Percentiles rank a stretch among this genome's conserved stretches.
Evolutionary conservation across 2,888 invertebrate species (phyloP).

Genomic region (Philopedon plagiatum): DNA sequence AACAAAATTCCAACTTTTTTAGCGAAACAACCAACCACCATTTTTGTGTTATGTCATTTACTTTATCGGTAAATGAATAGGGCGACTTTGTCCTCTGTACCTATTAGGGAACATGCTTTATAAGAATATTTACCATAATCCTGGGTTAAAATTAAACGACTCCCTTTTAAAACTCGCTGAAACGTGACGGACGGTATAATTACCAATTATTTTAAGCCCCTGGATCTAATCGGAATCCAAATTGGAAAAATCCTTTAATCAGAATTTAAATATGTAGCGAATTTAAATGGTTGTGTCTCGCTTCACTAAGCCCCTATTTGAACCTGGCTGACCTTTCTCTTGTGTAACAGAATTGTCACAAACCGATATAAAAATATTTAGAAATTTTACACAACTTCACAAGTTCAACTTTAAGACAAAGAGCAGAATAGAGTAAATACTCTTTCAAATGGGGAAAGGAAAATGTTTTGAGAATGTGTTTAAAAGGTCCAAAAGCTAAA

Average conservation of each 20-base stretch:
- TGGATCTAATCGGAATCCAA: conserved; percentile 19
- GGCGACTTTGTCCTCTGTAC: too few species aligned
- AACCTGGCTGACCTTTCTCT: not conserved
- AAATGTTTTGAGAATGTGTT: too few species aligned
- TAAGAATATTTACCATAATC: not conserved
- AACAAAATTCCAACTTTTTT: too few species aligned
- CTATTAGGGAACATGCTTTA: not conserved
- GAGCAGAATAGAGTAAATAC: too few species aligned
- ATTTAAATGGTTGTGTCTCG: conserved; percentile 40
- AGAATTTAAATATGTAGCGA: conserved; percentile 35
- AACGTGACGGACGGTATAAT: not conserved
- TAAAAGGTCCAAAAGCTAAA: too few species aligned
- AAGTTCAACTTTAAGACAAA: too few species aligned
- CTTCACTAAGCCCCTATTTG: conserved; percentile 17
- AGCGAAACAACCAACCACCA: too few species aligned
- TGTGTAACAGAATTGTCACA: not conserved
- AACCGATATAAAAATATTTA: too few species aligned
- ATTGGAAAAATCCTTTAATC: conserved; percentile 44
- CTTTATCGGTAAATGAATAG: too few species aligned
- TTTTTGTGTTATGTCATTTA: too few species aligned
- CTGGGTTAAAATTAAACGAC: not conserved
- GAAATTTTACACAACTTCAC: too few species aligned
- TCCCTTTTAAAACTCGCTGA: not conserved
- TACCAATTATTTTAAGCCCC: conserved; percentile 14
- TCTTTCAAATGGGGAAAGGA: too few species aligned